Evolutionary conservation across 64 coral and sea anemone genomes (phyloP), one percentile per base, ranked within the genome.

Genomic region (Orbicella faveolata): DNA sequence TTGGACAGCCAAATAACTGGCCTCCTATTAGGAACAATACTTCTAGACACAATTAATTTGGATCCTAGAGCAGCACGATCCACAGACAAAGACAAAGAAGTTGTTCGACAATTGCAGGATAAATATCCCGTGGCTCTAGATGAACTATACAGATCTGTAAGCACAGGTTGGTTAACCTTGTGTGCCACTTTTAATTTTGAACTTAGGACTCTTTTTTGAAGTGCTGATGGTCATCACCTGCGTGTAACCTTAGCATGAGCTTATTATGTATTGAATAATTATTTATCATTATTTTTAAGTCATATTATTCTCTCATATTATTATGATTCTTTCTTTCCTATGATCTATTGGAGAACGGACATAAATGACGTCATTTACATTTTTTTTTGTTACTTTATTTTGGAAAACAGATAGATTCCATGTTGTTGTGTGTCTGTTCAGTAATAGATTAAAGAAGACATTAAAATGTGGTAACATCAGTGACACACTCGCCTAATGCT

Each of bases 41-140:
- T 96, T 74, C 55, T 96, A 19, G 95, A 96, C 19, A 93, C 95
- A 10, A 78, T 96, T 11, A 96, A 96, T 59, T 75, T 96, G 30
- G 95, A 96, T 35, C 89, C 88, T 0, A 82, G 89, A 77, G 95
- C 95, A 30, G 95, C 88, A 20, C 75, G 92, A 21, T 87, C 19
- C 61, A 96, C 95, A 25, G 44, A 65, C 16, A 96, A 90, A 30
- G 95, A 96, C 88, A 53, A 77, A 44, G 10, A 91, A 39, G 70
- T 96, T 88, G 92, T 96, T 2, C 9, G 34, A 15, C 52, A 23
- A 61, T 80, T 96, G 23, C 86, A 91, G 73, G 52, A 51, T 15
- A 59, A 13, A 13, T 92, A 63, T 66, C 75, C 52, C 17, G 21
- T 96, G 2, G 74, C 37, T 9, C 74, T 76, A 30, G 35, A 75